Base-by-base conservation (phyloP, 2,888 invertebrate species). In the Stomorhina lunata region DNA sequence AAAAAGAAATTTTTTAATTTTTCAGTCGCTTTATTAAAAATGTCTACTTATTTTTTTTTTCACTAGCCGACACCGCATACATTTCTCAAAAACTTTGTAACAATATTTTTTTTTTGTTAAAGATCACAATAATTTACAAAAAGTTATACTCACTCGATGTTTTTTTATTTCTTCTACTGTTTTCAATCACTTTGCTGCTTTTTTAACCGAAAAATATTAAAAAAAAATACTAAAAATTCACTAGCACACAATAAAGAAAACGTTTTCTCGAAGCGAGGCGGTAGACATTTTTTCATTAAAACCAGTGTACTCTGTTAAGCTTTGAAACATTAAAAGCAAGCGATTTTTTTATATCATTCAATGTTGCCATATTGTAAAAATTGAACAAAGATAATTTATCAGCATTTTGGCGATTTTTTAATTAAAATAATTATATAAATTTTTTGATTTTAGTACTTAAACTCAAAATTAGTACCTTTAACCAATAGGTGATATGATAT, bases 261-360 rank as follows among this genome's bases (percentile, higher is more conserved):
- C 84, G 84, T 84, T 82, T 85, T 84, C 61, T 27, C 53, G 59
- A 69, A 77, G 17, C 69, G 48, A 72, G 72, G 71, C 73, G 81
- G 81, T 77, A 75, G 80, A 83, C 81, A 84, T 84, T 80, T 84
- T 83, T 81, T 66, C 65, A 59, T 1, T 15, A 6, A n/a, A 55
- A 2, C 5, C 53, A 48, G 63, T 63, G 63, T 22, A 55, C 43
- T 0, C 4, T 53, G 3, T 2, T 5, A 25, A 27, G 32, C 2
- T 4, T 17, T 9, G n/a, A 27, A 9, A 6, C 7, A 53, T 10
- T 34, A 22, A 22, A 40, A 22, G 20, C 0, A 12, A 53, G 37
- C 27, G 53, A 43, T 17, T 29, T 27, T 25, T 32, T 15, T 55
- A 10, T 40, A 25, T 2, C 0, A 37, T 15, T 15, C 29, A n/a